Evolutionary conservation across 1,140 invertebrate genomes (phyloP).

Genomic region (Halictus rubicundus): DNA sequence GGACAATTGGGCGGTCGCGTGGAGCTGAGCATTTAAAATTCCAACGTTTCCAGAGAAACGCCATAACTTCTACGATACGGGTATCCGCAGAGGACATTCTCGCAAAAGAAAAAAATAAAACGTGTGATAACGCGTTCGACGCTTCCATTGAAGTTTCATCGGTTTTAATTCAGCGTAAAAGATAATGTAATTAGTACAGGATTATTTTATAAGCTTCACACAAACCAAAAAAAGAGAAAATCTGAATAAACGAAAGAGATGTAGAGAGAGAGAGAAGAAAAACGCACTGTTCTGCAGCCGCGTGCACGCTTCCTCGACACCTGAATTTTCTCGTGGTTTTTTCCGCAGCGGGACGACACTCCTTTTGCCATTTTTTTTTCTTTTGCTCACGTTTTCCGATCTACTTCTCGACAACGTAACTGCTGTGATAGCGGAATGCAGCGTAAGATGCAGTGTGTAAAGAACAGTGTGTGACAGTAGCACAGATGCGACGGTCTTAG

Average conservation of each 20-base stretch:
- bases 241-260: constrained; percentile 4
- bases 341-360: no score
- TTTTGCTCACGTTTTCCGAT: background rate
- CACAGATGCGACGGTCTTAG: background rate
- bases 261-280: constrained; percentile 20
- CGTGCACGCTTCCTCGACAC: constrained; percentile 7
- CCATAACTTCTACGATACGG: background rate
- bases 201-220: constrained; percentile 42
- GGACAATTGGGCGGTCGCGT: constrained; percentile 77
- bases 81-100: background rate
- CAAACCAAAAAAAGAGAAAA: background rate
- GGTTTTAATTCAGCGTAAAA: constrained; percentile 8
- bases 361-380: no score
- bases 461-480: background rate
- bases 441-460: background rate
- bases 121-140: background rate
- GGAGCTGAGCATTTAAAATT: constrained; percentile 80
- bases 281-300: constrained; percentile 38
- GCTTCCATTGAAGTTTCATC: constrained; percentile 3
- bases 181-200: constrained; percentile 1
- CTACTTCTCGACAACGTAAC: constrained; percentile 42
- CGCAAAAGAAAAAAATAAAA: background rate
- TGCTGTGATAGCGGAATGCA: constrained; percentile 66
- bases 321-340: no score
- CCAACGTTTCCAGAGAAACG: background rate